Evolutionary conservation across 1,140 invertebrate species (phyloP), one percentile per base, ranked within the genome.

Genomic region (Chrysopa pallens): DNA sequence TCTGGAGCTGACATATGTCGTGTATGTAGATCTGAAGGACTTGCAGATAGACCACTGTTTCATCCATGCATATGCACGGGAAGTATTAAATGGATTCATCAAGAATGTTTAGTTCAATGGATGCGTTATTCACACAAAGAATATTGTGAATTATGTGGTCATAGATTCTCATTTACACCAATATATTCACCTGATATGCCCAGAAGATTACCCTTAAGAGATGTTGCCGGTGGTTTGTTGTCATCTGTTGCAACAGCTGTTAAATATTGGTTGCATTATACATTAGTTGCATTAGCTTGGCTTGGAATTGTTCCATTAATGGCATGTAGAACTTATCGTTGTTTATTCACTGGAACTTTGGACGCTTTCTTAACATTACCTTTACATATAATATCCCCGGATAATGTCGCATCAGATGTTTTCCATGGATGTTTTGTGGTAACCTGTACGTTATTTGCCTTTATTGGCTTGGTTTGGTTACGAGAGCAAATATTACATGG

Each of bases 161-260:
- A 98, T 60, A 76, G 88, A 29, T 98, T 97, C 66, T 92, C 92
- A 4, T 99, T 99, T 59, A 93, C 89, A 55, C 94, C 95, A 44
- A 98, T 99, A 50, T 99, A 98, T 67, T 92, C 92, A 8, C 89
- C 93, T 15, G 93, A 98, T 58, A 99, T 98, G 95, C 95, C 95
- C 8, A 80, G 94, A 38, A 70, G 94, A 45, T 64, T 99, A 48
- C 95, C 95, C 0, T 67, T 98, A 15, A 74, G 76, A 48, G 91
- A 94, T 60, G 86, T 95, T 1, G 69, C 91, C 1, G 80, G 79
- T 43, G 93, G 94, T 1, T 64, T 98, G 13, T 70, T 95, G 38
- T 76, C 79, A 5, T 96, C 90, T 47, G 74, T 97, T 7, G 77
- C 81, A 3, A 87, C 87, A 36, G 93, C 90, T 8, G 78, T 96